Evolutionary conservation across 2,113 vertebrate species (phyloP).

Genomic region (Protomyctophum bolini): DNA sequence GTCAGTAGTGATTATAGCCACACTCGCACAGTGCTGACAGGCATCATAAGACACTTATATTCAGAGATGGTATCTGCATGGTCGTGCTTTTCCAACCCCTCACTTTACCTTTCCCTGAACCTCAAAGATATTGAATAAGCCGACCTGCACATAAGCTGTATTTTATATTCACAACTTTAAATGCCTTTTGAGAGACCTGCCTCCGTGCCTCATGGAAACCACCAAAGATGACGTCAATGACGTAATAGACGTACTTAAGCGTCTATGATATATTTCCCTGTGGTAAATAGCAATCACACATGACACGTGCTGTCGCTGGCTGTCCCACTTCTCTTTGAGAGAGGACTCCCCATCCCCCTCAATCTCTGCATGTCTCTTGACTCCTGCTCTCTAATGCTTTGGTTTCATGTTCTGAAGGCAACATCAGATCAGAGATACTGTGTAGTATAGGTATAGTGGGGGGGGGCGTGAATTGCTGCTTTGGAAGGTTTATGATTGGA

Average conservation of each 20-base stretch:
- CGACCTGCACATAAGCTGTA: constrained; percentile 24
- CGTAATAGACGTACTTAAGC: background rate
- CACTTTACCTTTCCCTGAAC: background rate
- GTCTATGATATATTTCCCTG: constrained; percentile 6
- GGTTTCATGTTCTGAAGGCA: no score
- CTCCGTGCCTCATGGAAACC: constrained; percentile 1
- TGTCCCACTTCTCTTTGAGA: no score
- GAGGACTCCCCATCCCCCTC: no score
- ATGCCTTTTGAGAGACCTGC: constrained; percentile 1
- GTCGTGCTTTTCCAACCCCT: constrained; percentile 16
- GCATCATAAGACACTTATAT: constrained; percentile 57
- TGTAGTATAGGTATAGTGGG: no score
- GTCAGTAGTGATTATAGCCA: constrained; percentile 48
- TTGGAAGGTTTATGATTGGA: no score
- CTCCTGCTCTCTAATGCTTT: no score
- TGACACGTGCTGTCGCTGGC: background rate
- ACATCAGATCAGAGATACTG: no score
- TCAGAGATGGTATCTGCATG: background rate
- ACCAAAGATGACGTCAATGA: constrained; percentile 17
- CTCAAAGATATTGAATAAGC: constrained; percentile 21
- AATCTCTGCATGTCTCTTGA: no score
- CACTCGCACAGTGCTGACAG: constrained; percentile 36
- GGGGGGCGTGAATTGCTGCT: no score
- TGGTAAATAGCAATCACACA: background rate
- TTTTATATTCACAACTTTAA: constrained; percentile 16